Conservation (phyloP, 2,888 invertebrate species). For the Drosophila paramelanica region DNA sequence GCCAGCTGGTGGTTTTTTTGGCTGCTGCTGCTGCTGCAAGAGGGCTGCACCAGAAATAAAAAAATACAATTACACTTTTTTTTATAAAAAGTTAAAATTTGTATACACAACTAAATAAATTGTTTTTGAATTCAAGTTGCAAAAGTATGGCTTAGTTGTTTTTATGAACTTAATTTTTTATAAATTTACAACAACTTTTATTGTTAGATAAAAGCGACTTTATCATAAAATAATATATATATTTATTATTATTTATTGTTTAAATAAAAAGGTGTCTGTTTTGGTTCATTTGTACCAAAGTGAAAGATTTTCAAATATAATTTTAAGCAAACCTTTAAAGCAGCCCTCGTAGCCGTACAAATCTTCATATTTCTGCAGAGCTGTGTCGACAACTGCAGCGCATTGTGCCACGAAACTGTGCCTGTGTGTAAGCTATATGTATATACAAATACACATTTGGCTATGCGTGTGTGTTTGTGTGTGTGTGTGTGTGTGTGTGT, state of each 20-base stretch:
- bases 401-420: conserved; percentile 36
- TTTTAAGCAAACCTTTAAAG: background rate
- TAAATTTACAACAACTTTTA: too few relatives aligned
- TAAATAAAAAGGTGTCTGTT: too few relatives aligned
- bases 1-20: conserved; percentile 16
- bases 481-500: conserved; percentile 27
- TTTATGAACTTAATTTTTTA: too few relatives aligned
- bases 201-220: too few relatives aligned
- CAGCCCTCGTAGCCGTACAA: conserved; percentile 23
- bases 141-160: too few relatives aligned
- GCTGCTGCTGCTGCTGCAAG: background rate
- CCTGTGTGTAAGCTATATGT: conserved; percentile 18
- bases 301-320: too few relatives aligned
- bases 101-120: too few relatives aligned
- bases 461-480: conserved; percentile 6
- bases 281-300: too few relatives aligned
- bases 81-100: too few relatives aligned
- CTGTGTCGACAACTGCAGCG: conserved; percentile 40
- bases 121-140: too few relatives aligned
- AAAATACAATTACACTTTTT: background rate
- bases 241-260: too few relatives aligned
- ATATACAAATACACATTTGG: background rate
- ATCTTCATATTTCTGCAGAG: conserved; percentile 6
- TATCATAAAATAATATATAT: too few relatives aligned
- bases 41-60: conserved; percentile 11